Evolutionary conservation across 2,113 vertebrate species (phyloP).

Genomic region (Dipodomys stephensi): DNA sequence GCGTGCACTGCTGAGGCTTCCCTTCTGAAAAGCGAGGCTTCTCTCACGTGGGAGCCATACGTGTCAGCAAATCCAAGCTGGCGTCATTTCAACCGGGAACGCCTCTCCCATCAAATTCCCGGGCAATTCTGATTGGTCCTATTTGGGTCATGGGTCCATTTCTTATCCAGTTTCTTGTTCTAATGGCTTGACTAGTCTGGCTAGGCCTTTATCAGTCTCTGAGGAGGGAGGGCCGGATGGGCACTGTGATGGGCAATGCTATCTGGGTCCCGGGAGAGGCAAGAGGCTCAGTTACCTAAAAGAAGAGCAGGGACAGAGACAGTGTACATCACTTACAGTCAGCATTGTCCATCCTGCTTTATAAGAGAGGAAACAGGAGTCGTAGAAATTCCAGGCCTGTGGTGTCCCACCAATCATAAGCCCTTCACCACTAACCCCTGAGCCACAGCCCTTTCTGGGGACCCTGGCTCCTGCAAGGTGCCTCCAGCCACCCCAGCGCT

Average conservation of each 20-base stretch:
- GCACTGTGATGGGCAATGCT: too few species aligned
- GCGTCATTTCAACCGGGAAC: too few species aligned
- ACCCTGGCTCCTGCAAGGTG: not conserved
- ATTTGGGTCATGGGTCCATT: not conserved
- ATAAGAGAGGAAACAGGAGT: not conserved
- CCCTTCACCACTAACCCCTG: not conserved
- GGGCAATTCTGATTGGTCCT: not conserved
- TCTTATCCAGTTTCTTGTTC: not conserved
- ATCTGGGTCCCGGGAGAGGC: not conserved
- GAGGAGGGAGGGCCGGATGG: fast-evolving
- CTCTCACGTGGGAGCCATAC: not conserved
- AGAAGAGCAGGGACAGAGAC: not conserved
- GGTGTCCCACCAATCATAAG: not conserved
- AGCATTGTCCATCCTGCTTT: not conserved
- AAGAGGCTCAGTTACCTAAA: not conserved
- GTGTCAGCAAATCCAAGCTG: not conserved
- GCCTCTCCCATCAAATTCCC: not conserved
- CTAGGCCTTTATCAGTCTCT: not conserved
- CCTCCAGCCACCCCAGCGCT: not conserved
- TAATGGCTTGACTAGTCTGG: not conserved
- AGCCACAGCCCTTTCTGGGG: not conserved
- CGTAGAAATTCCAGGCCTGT: not conserved
- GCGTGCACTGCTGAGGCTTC: not conserved
- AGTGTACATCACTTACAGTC: fast-evolving
- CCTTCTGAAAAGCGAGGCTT: too few species aligned